phyloP scores from a whole-genome alignment of 2,888 invertebrate species.

The Rhamphomyia laevipes region DNA sequence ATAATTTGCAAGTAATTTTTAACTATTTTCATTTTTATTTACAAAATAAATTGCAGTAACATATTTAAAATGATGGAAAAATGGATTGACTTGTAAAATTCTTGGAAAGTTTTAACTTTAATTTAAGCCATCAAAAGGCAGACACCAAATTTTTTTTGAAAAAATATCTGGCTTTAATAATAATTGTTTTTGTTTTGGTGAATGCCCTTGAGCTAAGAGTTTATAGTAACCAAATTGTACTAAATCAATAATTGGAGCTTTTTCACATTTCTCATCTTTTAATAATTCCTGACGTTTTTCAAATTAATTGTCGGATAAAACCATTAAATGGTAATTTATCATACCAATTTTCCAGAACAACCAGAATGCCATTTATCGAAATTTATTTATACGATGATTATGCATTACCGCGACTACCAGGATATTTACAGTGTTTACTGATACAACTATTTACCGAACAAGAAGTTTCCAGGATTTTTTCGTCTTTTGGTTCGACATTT shows the following conservation, averaged over 20 bases:
- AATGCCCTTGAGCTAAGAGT: conserved; percentile 90
- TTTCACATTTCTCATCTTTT: conserved; percentile 59
- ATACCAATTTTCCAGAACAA: conserved; percentile 99
- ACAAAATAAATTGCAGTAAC: too few relatives aligned
- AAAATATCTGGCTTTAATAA: conserved; percentile 99
- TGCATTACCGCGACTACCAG: conserved; percentile 99
- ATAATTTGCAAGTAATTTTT: too few relatives aligned
- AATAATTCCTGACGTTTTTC: conserved; percentile 78
- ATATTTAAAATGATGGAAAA: too few relatives aligned
- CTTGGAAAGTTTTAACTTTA: conserved; percentile 6
- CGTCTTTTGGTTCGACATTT: conserved; percentile 61
- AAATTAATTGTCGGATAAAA: conserved; percentile 91
- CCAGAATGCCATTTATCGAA: conserved; percentile 99
- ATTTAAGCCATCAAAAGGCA: conserved; percentile 89
- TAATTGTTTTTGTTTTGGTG: conserved; percentile 95
- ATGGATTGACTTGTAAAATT: too few relatives aligned
- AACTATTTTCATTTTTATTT: too few relatives aligned
- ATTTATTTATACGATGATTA: conserved; percentile 98
- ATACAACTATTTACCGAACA: conserved; percentile 99
- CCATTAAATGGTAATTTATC: conserved; percentile 92
- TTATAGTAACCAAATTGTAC: conserved; percentile 96
- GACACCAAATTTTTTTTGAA: conserved; percentile 88
- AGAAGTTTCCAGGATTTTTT: conserved; percentile 99
- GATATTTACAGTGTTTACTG: conserved; percentile 99
- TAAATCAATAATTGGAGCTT: conserved; percentile 95